These are phyloP conservation scores for Amorpha juglandis DNA, from an alignment of 2,888 invertebrate species.

Conservation along the genomic window DNA sequence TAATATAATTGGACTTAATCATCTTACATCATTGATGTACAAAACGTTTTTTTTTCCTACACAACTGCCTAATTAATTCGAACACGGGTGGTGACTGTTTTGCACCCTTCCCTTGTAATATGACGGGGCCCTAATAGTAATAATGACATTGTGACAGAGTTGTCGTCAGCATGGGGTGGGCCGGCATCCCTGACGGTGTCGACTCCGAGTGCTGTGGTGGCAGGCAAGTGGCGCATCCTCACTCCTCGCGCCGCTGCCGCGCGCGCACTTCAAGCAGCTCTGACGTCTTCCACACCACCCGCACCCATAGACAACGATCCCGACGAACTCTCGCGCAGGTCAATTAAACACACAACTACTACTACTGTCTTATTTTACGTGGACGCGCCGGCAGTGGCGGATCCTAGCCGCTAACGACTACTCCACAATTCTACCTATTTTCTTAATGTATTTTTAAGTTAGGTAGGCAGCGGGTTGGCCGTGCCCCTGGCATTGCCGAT, in stretches of 20 bases:
- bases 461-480: too few relatives aligned
- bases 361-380: slow-evolving; percentile 28
- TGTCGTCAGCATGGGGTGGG: slow-evolving; percentile 41
- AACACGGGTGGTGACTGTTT: too few relatives aligned
- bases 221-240: slow-evolving; percentile 55
- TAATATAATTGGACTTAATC: too few relatives aligned
- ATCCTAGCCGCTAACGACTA: too few relatives aligned
- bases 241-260: slow-evolving; percentile 51
- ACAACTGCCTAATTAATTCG: too few relatives aligned
- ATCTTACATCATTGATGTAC: too few relatives aligned
- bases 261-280: slow-evolving; percentile 49
- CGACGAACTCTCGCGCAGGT: slow-evolving; percentile 43
- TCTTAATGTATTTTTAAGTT: too few relatives aligned
- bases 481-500: too few relatives aligned
- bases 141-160: slow-evolving; percentile 39
- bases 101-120: too few relatives aligned
- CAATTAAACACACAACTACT: not conserved
- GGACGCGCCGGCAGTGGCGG: not conserved
- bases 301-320: slow-evolving; percentile 34
- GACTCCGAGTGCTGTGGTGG: slow-evolving; percentile 31
- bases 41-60: too few relatives aligned
- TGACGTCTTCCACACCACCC: slow-evolving; percentile 41
- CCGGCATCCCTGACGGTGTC: slow-evolving; percentile 30
- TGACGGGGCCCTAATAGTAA: not conserved
- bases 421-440: too few relatives aligned